These are phyloP conservation scores for Leptopilina clavipes DNA, from an alignment of 1,140 invertebrate species.

Conservation along the genomic window DNA sequence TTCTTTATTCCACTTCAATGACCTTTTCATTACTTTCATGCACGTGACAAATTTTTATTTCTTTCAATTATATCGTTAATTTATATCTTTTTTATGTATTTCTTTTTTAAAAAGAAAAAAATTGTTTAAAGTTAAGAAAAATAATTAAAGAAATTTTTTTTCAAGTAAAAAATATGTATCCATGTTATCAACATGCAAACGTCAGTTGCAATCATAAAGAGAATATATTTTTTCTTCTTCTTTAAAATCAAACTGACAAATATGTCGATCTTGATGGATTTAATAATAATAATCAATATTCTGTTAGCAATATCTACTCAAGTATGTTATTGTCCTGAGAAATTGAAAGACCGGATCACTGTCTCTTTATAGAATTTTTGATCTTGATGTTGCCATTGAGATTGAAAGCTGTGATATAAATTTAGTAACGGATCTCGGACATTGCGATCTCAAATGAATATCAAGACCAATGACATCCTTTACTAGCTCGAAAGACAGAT, in stretches of 20 bases:
- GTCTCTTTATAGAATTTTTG: not conserved
- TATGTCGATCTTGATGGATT: not conserved
- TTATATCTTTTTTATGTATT: too few species aligned
- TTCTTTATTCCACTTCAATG: not conserved
- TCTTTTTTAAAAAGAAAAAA: too few species aligned
- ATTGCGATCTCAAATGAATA: conserved; percentile 16
- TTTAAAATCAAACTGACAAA: not conserved
- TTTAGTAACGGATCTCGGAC: not conserved
- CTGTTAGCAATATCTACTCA: not conserved
- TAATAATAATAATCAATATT: not conserved
- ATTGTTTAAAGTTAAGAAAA: too few species aligned
- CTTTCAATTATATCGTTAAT: too few species aligned
- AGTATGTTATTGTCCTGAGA: conserved; percentile 16
- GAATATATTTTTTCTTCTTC: not conserved
- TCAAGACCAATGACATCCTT: conserved; percentile 6
- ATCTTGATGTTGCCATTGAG: conserved; percentile 7
- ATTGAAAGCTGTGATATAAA: not conserved
- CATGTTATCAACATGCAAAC: not conserved
- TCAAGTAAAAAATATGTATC: too few species aligned
- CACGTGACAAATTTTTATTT: not conserved
- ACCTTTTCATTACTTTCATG: not conserved
- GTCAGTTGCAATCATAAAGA: not conserved
- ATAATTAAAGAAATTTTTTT: too few species aligned
- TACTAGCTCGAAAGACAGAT: not conserved
- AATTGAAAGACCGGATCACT: conserved; percentile 21